A percentile compares a stretch with the other conserved stretches of the same genome.
phyloP scores from a whole-genome alignment of 2,888 invertebrate genomes.

The Corbicula japonica region DNA sequence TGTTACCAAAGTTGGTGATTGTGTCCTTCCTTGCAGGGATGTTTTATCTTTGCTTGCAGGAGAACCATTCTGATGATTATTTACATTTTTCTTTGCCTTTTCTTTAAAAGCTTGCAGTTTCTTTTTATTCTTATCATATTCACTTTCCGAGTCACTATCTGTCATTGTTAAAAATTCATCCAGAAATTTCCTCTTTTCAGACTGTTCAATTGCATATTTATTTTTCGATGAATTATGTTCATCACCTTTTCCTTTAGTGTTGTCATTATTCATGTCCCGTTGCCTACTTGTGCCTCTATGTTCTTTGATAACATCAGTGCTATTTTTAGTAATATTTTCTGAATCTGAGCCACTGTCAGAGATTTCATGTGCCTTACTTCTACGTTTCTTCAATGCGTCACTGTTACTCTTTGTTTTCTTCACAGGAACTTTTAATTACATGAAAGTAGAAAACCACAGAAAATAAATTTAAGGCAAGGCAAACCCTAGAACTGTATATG shows the following conservation, averaged over 20 bases:
- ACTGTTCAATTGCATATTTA: too few relatives aligned
- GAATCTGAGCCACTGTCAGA: conserved; percentile 75
- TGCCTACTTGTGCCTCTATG: neutral
- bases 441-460: too few relatives aligned
- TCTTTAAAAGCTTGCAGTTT: conserved; percentile 21
- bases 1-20: too few relatives aligned
- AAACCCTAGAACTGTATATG: too few relatives aligned
- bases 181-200: conserved; percentile 50
- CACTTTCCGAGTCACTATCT: conserved; percentile 44
- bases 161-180: conserved; percentile 57
- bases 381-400: conserved; percentile 7
- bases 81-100: neutral
- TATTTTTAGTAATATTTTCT: conserved; percentile 23
- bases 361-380: conserved; percentile 67
- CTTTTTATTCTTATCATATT: conserved; percentile 19
- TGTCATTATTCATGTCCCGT: neutral
- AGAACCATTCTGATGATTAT: too few relatives aligned
- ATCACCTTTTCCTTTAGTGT: neutral
- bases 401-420: too few relatives aligned
- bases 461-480: too few relatives aligned
- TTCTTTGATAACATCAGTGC: neutral
- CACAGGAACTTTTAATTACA: too few relatives aligned
- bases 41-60: too few relatives aligned
- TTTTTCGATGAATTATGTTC: conserved; percentile 3
- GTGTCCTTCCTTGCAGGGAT: too few relatives aligned